Evolutionary conservation across 2,888 invertebrate genomes (phyloP), one percentile per base, ranked within the genome.

Genomic region (Stegana nigrithorax): DNA sequence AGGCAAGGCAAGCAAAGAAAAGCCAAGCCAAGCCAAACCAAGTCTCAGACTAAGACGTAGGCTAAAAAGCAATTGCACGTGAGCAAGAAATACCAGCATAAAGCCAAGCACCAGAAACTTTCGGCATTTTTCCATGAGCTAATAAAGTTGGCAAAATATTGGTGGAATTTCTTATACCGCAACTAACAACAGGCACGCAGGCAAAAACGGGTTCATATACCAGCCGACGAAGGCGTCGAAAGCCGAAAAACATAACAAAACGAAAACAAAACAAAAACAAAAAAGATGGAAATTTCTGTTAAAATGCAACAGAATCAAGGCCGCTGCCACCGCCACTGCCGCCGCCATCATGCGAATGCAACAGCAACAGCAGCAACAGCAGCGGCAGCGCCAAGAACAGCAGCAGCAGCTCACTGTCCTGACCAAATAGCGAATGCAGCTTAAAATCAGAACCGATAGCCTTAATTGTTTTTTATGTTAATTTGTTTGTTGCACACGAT

Each of bases 381-480:
- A 2, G n/a, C 12, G 6, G 32, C 12, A 2, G 44, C n/a, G n/a
- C n/a, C 32, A 32, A 32, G 32, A 8, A 32, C 8, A n/a, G 10
- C 6, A 19, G 21, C 19, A 4, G 19, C 4, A 45, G n/a, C n/a
- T n/a, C n/a, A n/a, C n/a, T n/a, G n/a, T n/a, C n/a, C n/a, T n/a
- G n/a, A n/a, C n/a, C n/a, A 2, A n/a, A 17, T 44, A 17, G 19
- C 44, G n/a, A 4, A 4, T 39, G 21, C 3, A n/a, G 47, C 47
- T 47, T 25, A 47, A 47, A 47, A n/a, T 47, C 47, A 47, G 25
- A 47, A 36, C 19, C 42, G 73, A 72, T 73, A 73, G 72, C 72
- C 71, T 72, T 72, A 72, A 73, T 73, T 72, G 71, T 72, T 70
- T 69, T 71, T 72, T 73, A 73, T 72, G 72, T 70, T 72, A 73